Conservation (phyloP, 2,888 invertebrate species). For the Physocephala rufipes region DNA sequence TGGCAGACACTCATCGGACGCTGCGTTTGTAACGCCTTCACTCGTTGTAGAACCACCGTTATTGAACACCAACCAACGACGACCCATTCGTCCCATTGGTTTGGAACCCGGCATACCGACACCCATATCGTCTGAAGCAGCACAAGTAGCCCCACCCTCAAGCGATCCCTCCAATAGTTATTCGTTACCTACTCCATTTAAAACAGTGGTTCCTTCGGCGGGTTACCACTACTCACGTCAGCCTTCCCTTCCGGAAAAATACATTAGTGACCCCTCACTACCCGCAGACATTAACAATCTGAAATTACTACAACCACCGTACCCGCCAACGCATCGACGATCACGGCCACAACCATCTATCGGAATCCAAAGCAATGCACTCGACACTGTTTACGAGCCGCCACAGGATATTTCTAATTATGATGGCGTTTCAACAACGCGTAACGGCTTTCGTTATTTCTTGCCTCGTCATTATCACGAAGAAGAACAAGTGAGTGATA, state of each 20-base stretch:
- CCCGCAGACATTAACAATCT: slow-evolving; percentile 56
- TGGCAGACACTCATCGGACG: slow-evolving; percentile 37
- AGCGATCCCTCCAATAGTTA: slow-evolving; percentile 45
- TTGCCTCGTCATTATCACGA: slow-evolving; percentile 88
- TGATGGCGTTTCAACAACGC: slow-evolving; percentile 80
- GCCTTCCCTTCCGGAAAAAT: slow-evolving; percentile 45
- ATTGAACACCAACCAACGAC: slow-evolving; percentile 44
- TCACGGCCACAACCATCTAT: slow-evolving; percentile 50
- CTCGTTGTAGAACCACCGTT: slow-evolving; percentile 58
- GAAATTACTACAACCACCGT: slow-evolving; percentile 53
- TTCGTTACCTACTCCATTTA: slow-evolving; percentile 60
- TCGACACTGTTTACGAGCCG: slow-evolving; percentile 71
- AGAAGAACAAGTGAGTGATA: slow-evolving; percentile 72
- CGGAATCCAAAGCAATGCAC: slow-evolving; percentile 56
- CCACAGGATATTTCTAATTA: slow-evolving; percentile 62
- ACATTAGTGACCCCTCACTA: slow-evolving; percentile 39
- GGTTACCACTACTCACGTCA: slow-evolving; percentile 56
- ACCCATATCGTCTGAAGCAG: slow-evolving; percentile 53
- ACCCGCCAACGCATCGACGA: slow-evolving; percentile 49
- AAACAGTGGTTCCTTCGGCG: slow-evolving; percentile 53
- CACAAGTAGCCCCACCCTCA: slow-evolving; percentile 43
- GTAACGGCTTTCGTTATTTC: slow-evolving; percentile 84
- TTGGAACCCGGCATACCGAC: slow-evolving; percentile 54
- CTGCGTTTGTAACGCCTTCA: slow-evolving; percentile 39
- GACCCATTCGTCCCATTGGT: slow-evolving; percentile 55